phyloP scores from a whole-genome alignment of 2,888 invertebrate genomes.

The Pandemis cinnamomeana region DNA sequence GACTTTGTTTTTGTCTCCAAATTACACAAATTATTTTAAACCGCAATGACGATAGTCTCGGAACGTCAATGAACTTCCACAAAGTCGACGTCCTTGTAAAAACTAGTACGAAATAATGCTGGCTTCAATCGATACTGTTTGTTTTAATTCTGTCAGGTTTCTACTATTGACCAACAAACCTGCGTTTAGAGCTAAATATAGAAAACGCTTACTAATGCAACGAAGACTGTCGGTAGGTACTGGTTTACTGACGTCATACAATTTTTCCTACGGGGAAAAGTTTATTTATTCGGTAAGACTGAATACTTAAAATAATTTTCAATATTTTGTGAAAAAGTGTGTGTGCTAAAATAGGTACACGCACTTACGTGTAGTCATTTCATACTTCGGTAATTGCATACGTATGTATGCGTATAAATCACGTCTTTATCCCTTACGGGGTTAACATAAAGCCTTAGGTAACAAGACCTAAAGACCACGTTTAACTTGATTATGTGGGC shows the following conservation, averaged over 20 bases:
- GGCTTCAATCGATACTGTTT: conserved; percentile 9
- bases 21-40: conserved; percentile 2
- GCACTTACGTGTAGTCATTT: too few relatives aligned
- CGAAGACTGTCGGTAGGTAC: background rate
- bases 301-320: background rate
- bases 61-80: conserved; percentile 10
- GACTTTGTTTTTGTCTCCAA: conserved; percentile 6
- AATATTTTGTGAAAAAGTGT: background rate
- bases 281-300: background rate
- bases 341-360: too few relatives aligned
- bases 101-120: conserved; percentile 8
- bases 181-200: conserved; percentile 1
- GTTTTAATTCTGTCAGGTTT: conserved; percentile 1
- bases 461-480: too few relatives aligned
- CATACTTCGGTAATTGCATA: background rate
- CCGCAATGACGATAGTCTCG: background rate
- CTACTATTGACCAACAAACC: conserved; percentile 14
- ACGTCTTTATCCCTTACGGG: too few relatives aligned
- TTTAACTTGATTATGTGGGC: too few relatives aligned
- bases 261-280: conserved; percentile 1
- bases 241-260: conserved; percentile 5
- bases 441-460: too few relatives aligned
- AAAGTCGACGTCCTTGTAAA: conserved; percentile 1
- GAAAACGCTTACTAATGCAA: background rate
- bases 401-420: background rate